A percentile compares a stretch with the other conserved stretches of the same genome.
Conservation (phyloP, 2,113 vertebrate genomes). For the Brachyhypopomus gauderio region DNA sequence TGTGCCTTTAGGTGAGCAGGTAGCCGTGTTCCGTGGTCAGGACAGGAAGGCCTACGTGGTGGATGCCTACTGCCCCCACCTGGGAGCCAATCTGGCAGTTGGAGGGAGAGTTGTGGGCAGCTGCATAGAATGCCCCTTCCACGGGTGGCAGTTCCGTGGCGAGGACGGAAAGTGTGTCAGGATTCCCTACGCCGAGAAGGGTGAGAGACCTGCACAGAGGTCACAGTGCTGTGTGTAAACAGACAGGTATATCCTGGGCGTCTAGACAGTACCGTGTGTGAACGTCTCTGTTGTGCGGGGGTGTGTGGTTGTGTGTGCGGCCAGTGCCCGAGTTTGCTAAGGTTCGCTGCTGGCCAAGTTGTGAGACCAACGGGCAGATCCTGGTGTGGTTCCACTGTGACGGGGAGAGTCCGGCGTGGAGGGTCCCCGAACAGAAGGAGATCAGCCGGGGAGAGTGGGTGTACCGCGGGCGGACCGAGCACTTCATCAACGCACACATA, state of each 20-base stretch:
- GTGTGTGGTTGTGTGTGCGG: neutral
- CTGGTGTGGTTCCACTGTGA: constrained; percentile 80
- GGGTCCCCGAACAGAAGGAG: constrained; percentile 72
- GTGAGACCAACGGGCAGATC: constrained; percentile 74
- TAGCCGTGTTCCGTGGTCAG: constrained; percentile 69
- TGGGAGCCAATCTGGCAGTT: constrained; percentile 77
- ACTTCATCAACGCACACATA: constrained; percentile 76
- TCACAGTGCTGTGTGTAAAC: too few relatives aligned
- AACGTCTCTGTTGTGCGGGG: neutral
- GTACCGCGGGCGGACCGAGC: constrained; percentile 74
- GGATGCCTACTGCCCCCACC: constrained; percentile 81
- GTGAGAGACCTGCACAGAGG: constrained; percentile 49
- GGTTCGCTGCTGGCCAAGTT: constrained; percentile 72
- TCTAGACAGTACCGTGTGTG: too few relatives aligned
- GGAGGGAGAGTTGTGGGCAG: constrained; percentile 75
- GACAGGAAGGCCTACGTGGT: constrained; percentile 71
- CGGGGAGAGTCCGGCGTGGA: constrained; percentile 67
- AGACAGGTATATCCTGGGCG: too few relatives aligned
- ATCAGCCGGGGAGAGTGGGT: constrained; percentile 70
- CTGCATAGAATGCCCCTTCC: constrained; percentile 82
- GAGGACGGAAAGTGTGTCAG: constrained; percentile 74
- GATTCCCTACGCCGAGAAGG: constrained; percentile 77
- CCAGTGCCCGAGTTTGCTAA: constrained; percentile 77
- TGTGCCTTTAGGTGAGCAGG: constrained; percentile 69
- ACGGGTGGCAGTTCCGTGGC: constrained; percentile 81